Base-by-base conservation (phyloP, 2,888 invertebrate genomes). In the Ditylenchus weischeri region DNA sequence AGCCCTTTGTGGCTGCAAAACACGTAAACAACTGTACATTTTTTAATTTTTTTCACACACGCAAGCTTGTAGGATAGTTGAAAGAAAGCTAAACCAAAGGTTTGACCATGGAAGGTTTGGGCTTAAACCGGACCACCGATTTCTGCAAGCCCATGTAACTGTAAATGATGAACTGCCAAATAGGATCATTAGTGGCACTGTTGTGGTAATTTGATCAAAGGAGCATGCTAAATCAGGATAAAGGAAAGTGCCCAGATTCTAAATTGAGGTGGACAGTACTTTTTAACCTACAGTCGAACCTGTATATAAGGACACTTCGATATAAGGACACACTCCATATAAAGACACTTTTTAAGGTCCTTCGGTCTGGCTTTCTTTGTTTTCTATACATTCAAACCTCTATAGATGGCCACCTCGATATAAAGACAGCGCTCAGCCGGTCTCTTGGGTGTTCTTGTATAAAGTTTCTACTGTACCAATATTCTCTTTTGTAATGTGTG, bases 131-230 rank as follows among this genome's bases (percentile, higher is more conserved):
- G 70, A 78, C 3, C 83, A 84, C 72, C 68, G 75, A 10, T 54
- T 71, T 18, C 57, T 75, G 35, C 51, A 69, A 49, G 71, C 71
- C 13, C 71, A 71, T 60, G 65, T 72, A 19, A 72, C 72, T 21
- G 64, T 86, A 62, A 84, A 84, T 68, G 85, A 85, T 72, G 84
- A 85, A 48, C 77, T 85, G 13, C 85, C 85, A 1, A 82, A 84
- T 66, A 79, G 85, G 29, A 83, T 85, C 50, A 78, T 84, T 72
- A 81, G 78, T 60, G 72, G 72, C 15, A 72, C 72, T 21, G 67
- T 72, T 21, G 71, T 71, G 43, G 68, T 68, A 35, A 19, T 64
- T 72, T 18, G 67, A 68, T 35, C 57, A 58, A 11, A 19, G 21
- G 5, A 21, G 3, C 50, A 18, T 50, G 18, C 50, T 50, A 50